Evolutionary conservation across 2,797 vertebrate species (phyloP), one percentile per base, ranked within the genome.

Genomic region (Bradypus variegatus): DNA sequence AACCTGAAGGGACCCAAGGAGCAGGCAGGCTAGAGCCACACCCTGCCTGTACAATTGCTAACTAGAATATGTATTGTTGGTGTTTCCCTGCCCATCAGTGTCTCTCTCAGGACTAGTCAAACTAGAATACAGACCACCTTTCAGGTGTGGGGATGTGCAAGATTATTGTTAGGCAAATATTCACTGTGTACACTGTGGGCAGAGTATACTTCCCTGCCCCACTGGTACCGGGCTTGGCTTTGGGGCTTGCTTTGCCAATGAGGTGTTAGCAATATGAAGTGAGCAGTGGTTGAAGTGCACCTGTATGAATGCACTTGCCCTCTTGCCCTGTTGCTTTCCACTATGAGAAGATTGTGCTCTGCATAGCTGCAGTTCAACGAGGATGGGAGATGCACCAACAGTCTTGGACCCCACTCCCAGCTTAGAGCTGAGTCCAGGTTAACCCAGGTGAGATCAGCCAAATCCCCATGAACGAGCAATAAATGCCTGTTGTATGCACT

Each of bases 31-130:
- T 19, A 41, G 78, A 53, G 60, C 77, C 83, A 41, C n/a, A 19
- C 25, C 76, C 76, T 27, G 6, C 45, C 81, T 25, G 25, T 19
- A 33, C 48, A 15, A 3, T 2, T 12, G 82, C n/a, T 55, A 21
- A 4, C 65, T 62, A 60, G 3, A 5, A n/a, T 0, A 19, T 53
- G 62, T 7, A 3, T 53, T 27, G 12, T 13, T 16, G 60, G 3
- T 8, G 21, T 4, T 19, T 21, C 11, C 62, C 29, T 25, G 58
- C 21, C 83, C 15, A 13, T 36, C 12, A 0, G 0, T 6, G 38
- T 50, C 73, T 50, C 33, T 85, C 79, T 53, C 8, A 2, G 62
- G 83, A 38, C 7, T 7, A 5, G 25, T 75, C 58, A 12, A 23
- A 23, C 60, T 27, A 27, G 79, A 70, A 53, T 5, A 5, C 3